These are phyloP conservation scores for Molorchus minor DNA, from an alignment of 2,888 invertebrate species.

Conservation along the genomic window DNA sequence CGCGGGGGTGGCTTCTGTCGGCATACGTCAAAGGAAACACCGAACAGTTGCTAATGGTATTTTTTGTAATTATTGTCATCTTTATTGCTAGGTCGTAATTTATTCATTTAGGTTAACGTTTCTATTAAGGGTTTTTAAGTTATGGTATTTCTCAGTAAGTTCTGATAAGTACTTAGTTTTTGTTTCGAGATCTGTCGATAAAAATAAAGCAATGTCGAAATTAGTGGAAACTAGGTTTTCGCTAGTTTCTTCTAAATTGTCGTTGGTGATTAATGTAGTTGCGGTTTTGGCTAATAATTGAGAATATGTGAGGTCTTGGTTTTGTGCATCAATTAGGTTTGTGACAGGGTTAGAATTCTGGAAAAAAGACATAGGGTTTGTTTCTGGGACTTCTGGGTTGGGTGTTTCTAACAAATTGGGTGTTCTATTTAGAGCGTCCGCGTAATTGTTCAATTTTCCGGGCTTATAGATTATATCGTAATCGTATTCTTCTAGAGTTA, in stretches of 20 bases:
- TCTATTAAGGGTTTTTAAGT: neutral
- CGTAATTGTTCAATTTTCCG: conserved; percentile 38
- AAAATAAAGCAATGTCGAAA: neutral
- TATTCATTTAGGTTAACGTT: neutral
- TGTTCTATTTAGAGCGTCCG: conserved; percentile 37
- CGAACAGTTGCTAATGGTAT: too few species aligned
- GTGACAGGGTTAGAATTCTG: conserved; percentile 14
- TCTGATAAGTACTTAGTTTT: neutral
- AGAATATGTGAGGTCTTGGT: neutral
- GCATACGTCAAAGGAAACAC: too few species aligned
- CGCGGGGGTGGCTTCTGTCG: too few species aligned
- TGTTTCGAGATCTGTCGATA: conserved; percentile 9
- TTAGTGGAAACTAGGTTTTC: neutral
- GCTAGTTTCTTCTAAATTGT: conserved; percentile 10
- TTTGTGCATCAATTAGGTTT: neutral
- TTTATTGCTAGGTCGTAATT: too few species aligned
- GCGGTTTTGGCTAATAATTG: neutral
- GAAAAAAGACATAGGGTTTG: conserved; percentile 16
- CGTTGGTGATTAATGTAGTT: conserved; percentile 7
- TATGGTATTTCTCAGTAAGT: neutral
- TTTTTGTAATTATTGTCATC: too few species aligned
- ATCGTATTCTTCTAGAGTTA: conserved; percentile 50
- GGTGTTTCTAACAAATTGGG: conserved; percentile 51
- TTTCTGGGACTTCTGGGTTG: conserved; percentile 46
- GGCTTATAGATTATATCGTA: conserved; percentile 44